phyloP scores from a whole-genome alignment of 2,113 vertebrate species.

The Ia io region DNA sequence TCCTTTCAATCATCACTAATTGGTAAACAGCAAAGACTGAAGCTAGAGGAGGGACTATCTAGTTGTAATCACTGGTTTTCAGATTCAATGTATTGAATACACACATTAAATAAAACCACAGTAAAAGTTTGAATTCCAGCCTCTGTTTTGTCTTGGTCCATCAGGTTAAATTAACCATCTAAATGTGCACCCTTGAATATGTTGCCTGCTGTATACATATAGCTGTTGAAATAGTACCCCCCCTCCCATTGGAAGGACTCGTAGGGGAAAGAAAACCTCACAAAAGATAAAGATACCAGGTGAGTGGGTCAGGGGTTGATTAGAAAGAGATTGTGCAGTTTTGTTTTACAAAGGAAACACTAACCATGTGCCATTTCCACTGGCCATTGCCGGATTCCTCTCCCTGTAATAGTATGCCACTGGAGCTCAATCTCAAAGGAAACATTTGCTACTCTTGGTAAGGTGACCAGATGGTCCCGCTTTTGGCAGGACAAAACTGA shows the following conservation, averaged over 20 bases:
- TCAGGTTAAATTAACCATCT: background rate
- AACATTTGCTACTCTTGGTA: background rate
- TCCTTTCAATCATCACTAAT: background rate
- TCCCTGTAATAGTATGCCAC: background rate
- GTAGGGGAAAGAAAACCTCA: background rate
- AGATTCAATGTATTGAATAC: background rate
- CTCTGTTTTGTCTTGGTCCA: background rate
- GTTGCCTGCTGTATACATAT: background rate
- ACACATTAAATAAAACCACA: background rate
- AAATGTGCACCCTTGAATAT: background rate
- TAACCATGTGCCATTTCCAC: background rate
- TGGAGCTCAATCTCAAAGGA: background rate
- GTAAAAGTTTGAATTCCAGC: background rate
- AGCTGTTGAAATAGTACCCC: background rate
- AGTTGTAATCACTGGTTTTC: background rate
- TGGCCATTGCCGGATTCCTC: background rate
- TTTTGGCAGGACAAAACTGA: too few relatives aligned
- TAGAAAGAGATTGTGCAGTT: background rate
- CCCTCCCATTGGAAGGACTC: background rate
- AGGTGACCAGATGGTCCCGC: too few relatives aligned
- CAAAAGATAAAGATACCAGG: background rate
- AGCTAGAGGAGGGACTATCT: background rate
- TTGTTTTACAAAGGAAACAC: background rate
- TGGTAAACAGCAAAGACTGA: background rate
- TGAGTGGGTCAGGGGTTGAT: background rate